Evolutionary conservation across 2,888 invertebrate species (phyloP).

Genomic region (Tipula confusa): DNA sequence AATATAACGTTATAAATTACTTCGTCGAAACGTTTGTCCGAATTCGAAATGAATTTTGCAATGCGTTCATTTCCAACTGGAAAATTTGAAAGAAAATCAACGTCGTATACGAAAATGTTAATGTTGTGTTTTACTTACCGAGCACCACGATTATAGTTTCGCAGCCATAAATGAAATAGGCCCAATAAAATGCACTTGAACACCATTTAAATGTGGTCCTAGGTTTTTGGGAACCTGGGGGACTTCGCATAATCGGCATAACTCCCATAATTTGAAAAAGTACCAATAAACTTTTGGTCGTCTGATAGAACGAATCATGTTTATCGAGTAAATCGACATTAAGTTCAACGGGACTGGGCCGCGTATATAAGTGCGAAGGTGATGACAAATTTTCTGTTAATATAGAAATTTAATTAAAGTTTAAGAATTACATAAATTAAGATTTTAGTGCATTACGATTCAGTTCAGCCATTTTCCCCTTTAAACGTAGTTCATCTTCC

Average conservation of each 20-base stretch:
- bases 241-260: constrained; percentile 68
- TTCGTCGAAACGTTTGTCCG: constrained; percentile 67
- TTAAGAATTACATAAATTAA: background rate
- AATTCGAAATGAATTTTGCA: constrained; percentile 53
- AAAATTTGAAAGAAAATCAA: background rate
- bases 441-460: too few relatives aligned
- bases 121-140: background rate
- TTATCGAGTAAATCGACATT: constrained; percentile 59
- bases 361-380: constrained; percentile 43
- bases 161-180: constrained; percentile 58
- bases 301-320: constrained; percentile 66
- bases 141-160: constrained; percentile 57
- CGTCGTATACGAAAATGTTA: background rate
- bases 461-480: constrained; percentile 42
- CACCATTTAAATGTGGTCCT: constrained; percentile 61
- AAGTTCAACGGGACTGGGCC: constrained; percentile 51
- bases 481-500: constrained; percentile 46
- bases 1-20: constrained; percentile 72
- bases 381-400: constrained; percentile 25
- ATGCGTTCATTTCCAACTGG: constrained; percentile 55
- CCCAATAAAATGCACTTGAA: constrained; percentile 64
- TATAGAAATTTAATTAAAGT: background rate
- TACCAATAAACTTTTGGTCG: constrained; percentile 64
- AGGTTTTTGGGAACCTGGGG: constrained; percentile 51
- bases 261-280: constrained; percentile 72